Conservation (phyloP, 2,113 vertebrate species). For the Meles meles region DNA sequence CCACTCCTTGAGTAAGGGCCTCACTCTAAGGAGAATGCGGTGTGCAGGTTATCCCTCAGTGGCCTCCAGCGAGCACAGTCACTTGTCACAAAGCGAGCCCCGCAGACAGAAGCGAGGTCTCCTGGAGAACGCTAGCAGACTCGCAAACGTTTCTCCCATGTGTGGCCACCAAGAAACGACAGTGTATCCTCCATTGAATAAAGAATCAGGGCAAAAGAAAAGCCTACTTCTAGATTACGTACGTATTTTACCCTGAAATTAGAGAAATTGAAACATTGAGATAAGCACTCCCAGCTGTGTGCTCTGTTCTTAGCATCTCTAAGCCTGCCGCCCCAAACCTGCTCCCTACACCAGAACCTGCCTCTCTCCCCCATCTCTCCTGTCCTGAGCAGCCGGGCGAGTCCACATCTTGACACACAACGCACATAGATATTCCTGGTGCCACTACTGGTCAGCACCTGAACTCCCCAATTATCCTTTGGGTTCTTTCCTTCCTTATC, state of each 20-base stretch:
- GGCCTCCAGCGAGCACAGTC: not conserved
- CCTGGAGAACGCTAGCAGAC: constrained; percentile 58
- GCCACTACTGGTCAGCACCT: not conserved
- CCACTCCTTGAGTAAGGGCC: not conserved
- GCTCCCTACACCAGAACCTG: fast-evolving
- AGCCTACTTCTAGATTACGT: constrained; percentile 24
- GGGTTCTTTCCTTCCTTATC: not conserved
- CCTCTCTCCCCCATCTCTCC: fast-evolving
- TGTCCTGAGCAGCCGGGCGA: not conserved
- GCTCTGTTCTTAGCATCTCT: not conserved
- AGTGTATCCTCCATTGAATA: constrained; percentile 23
- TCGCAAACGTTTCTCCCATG: constrained; percentile 69
- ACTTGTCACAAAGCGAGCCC: constrained; percentile 30
- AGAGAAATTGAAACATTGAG: not conserved
- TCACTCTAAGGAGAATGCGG: not conserved
- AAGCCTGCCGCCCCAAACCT: not conserved
- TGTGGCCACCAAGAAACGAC: constrained; percentile 60
- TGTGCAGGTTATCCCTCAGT: not conserved
- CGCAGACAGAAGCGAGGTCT: not conserved
- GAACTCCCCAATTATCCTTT: not conserved
- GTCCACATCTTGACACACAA: fast-evolving
- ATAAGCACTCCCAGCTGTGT: not conserved
- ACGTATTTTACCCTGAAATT: constrained; percentile 33
- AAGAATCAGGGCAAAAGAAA: constrained; percentile 5
- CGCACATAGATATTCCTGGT: not conserved